A percentile compares a stretch with the other conserved stretches of the same genome.
Evolutionary conservation across 2,797 vertebrate species (phyloP).

Genomic region (Crocidura indochinensis): DNA sequence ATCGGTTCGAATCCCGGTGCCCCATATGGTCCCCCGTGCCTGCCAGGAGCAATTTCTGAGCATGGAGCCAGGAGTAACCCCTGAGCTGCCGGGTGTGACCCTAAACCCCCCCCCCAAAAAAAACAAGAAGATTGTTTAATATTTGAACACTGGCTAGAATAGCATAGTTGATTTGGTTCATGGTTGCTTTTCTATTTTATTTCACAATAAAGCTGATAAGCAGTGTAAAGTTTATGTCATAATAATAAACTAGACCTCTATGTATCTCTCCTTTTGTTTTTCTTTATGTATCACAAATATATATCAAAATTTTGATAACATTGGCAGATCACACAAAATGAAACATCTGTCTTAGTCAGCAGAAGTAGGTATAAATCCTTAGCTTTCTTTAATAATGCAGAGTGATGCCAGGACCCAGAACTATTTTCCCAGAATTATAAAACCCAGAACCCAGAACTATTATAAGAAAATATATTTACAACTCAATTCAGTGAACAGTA

Average conservation of each 20-base stretch:
- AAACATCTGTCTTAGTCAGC: neutral
- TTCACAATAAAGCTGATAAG: neutral
- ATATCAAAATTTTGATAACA: neutral
- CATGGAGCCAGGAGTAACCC: too few species aligned
- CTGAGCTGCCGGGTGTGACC: too few species aligned
- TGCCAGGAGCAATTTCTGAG: too few species aligned
- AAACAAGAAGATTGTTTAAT: neutral
- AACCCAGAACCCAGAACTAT: too few species aligned
- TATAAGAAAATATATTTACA: constrained; percentile 1
- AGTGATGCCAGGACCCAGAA: neutral
- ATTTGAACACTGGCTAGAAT: neutral
- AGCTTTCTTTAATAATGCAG: neutral
- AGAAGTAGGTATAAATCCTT: neutral
- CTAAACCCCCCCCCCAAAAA: too few species aligned
- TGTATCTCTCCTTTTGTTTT: neutral
- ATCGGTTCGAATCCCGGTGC: too few species aligned
- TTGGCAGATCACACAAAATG: neutral
- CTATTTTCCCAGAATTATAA: neutral
- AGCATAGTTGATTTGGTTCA: neutral
- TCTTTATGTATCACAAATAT: neutral
- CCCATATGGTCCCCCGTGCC: too few species aligned
- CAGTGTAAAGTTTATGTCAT: neutral
- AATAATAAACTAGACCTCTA: neutral
- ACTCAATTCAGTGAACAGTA: neutral
- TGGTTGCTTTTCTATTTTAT: constrained; percentile 30